These are phyloP conservation scores for Actinemys pallida DNA, from an alignment of 2,113 vertebrate genomes.

Conservation along the genomic window DNA sequence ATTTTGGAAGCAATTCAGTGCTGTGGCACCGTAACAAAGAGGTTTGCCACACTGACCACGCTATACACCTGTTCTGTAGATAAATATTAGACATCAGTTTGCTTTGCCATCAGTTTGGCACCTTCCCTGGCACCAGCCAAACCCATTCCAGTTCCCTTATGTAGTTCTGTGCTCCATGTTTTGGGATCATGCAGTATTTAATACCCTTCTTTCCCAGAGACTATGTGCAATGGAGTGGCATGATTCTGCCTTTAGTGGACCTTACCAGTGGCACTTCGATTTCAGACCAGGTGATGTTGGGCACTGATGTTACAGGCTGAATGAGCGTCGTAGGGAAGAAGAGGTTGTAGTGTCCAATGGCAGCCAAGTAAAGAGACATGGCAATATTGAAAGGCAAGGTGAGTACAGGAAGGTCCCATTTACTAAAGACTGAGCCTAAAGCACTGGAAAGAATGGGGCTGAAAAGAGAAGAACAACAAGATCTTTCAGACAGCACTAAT, in stretches of 20 bases:
- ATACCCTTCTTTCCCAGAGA: no score
- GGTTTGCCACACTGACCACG: no score
- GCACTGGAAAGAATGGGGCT: slow-evolving; percentile 93
- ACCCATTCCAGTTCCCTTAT: no score
- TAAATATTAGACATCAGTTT: no score
- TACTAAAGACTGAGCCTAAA: slow-evolving; percentile 87
- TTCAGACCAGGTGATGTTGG: slow-evolving; percentile 90
- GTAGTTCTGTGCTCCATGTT: neutral
- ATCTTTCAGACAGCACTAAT: neutral
- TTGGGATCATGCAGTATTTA: no score
- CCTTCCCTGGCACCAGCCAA: no score
- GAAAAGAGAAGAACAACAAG: slow-evolving; percentile 49
- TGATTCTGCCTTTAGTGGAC: neutral
- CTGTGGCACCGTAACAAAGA: no score
- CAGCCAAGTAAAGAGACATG: slow-evolving; percentile 91
- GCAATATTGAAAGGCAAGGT: slow-evolving; percentile 94
- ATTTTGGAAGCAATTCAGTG: no score
- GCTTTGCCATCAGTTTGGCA: no score
- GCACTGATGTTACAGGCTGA: slow-evolving; percentile 76
- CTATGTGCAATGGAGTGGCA: neutral
- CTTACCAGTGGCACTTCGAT: slow-evolving; percentile 86
- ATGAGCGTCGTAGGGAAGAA: slow-evolving; percentile 87
- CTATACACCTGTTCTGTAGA: no score
- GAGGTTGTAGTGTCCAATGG: slow-evolving; percentile 89
- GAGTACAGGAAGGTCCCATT: slow-evolving; percentile 95